Evolutionary conservation across 2,888 invertebrate genomes (phyloP).

Genomic region (Onchidella celtica): DNA sequence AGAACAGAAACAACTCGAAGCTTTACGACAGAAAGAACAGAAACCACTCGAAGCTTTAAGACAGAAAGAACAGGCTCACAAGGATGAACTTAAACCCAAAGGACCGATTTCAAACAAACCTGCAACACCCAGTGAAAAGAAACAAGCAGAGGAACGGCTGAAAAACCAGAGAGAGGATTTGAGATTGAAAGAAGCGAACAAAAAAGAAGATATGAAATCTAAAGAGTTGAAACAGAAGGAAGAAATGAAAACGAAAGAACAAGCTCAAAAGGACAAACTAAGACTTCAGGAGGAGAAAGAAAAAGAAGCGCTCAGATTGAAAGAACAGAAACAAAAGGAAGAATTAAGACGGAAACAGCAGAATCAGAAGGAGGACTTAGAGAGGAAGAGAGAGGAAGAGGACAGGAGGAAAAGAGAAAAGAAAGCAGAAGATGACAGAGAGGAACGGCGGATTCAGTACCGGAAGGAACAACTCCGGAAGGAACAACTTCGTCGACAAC

Average conservation of each 20-base stretch:
- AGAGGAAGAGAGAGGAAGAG: not conserved
- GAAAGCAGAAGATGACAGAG: slow-evolving; percentile 16
- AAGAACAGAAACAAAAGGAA: not conserved
- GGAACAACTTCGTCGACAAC: slow-evolving; percentile 29
- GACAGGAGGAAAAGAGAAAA: slow-evolving; percentile 7
- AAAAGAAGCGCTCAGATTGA: not conserved
- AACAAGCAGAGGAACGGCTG: not conserved
- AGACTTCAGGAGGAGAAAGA: not conserved
- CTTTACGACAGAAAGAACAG: not conserved
- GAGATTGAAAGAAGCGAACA: not conserved
- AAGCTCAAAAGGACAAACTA: not conserved
- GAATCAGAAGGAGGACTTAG: not conserved
- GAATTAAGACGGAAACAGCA: not conserved
- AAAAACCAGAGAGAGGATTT: not conserved
- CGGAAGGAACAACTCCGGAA: slow-evolving; percentile 35
- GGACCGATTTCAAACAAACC: too few species aligned
- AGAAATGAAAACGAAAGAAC: not conserved
- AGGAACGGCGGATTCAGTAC: slow-evolving; percentile 12
- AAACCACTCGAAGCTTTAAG: not conserved
- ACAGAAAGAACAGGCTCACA: not conserved
- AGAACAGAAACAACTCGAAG: slow-evolving; percentile 12
- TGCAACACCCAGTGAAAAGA: not conserved
- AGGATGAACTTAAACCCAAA: not conserved
- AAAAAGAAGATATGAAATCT: not conserved
- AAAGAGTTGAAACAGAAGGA: not conserved